Evolutionary conservation across 2,113 vertebrate species (phyloP), one percentile per base, ranked within the genome.

Genomic region (Austrofundulus limnaeus): DNA sequence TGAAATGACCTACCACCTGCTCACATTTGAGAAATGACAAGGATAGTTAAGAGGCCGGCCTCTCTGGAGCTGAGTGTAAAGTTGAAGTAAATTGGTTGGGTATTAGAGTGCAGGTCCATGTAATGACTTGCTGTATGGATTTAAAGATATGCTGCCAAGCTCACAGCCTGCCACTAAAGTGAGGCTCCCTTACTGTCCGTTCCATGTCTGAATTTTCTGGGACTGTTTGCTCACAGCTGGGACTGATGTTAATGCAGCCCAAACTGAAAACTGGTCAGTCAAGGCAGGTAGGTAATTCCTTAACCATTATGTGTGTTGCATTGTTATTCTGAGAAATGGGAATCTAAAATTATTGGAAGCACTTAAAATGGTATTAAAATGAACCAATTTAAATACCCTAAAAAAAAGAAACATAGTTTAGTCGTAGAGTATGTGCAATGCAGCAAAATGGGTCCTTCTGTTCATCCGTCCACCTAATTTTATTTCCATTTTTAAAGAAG

Each of bases 101-200:
- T 72, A 82, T 84, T 77, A 82, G 72, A 80, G 80, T 75, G 76
- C 71, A 78, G 75, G 82, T 64, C 66, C 74, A 77, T 82, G 84
- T 84, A 82, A 85, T 84, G 78, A 80, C 80, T 82, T 53, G 75
- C 78, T 72, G 66, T 77, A 59, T 23, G 64, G 60, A 49, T 75
- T 81, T 84, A 63, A 82, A 84, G 78, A 82, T 80, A 74, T 69
- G 78, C 60, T 8, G 53, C 76, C 59, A 75, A 78, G 62, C 84
- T 75, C 39, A 54, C 41, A 68, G 67, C 20, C 66, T 43, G 38
- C 70, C 16, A 5, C 37, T 48, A 45, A 66, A 65, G 61, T 60
- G 45, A 72, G 58, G 64, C 64, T 49, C 39, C 42, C 48, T 61
- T 66, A 51, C 48, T 61, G 56, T 57, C n/a, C 57, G 65, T 47